Percentiles rank a stretch among this genome's conserved stretches.
phyloP scores from a whole-genome alignment of 2,113 vertebrate species.

The Hippocampus zosterae region DNA sequence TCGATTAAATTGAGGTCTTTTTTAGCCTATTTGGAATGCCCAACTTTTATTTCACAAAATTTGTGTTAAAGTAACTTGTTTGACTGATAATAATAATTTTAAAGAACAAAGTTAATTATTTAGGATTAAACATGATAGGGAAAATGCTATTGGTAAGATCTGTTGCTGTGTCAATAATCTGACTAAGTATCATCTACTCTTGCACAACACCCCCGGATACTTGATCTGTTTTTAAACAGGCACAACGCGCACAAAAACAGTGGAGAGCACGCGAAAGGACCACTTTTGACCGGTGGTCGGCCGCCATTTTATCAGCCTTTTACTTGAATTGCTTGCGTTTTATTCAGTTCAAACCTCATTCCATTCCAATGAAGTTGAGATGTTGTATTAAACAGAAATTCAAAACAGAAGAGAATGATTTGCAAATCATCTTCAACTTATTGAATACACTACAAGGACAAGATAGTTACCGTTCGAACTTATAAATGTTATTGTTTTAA shows the following conservation, averaged over 20 bases:
- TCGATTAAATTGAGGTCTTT: constrained; percentile 41
- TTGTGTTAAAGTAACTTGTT: constrained; percentile 21
- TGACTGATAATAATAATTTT: constrained; percentile 20
- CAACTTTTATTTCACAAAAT: neutral
- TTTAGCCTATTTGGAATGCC: constrained; percentile 12
- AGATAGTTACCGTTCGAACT: too few relatives aligned
- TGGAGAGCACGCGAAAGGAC: constrained; percentile 64
- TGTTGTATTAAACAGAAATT: too few relatives aligned
- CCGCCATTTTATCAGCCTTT: constrained; percentile 85
- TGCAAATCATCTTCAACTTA: too few relatives aligned
- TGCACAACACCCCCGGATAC: constrained; percentile 76
- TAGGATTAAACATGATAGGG: constrained; percentile 65
- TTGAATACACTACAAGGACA: too few relatives aligned
- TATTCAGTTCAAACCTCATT: constrained; percentile 73
- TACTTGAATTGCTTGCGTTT: constrained; percentile 94
- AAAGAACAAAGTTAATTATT: constrained; percentile 56
- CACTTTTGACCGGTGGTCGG: constrained; percentile 79
- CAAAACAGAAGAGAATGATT: too few relatives aligned
- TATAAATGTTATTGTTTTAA: too few relatives aligned
- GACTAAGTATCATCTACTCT: constrained; percentile 83
- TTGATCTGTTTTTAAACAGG: constrained; percentile 80
- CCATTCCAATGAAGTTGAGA: too few relatives aligned
- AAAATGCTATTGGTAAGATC: constrained; percentile 76
- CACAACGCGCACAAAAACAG: constrained; percentile 78
- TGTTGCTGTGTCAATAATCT: constrained; percentile 91